A percentile compares a stretch with the other conserved stretches of the same genome.
Conservation (phyloP, 2,797 vertebrate species). For the Poeciliopsis infans region DNA sequence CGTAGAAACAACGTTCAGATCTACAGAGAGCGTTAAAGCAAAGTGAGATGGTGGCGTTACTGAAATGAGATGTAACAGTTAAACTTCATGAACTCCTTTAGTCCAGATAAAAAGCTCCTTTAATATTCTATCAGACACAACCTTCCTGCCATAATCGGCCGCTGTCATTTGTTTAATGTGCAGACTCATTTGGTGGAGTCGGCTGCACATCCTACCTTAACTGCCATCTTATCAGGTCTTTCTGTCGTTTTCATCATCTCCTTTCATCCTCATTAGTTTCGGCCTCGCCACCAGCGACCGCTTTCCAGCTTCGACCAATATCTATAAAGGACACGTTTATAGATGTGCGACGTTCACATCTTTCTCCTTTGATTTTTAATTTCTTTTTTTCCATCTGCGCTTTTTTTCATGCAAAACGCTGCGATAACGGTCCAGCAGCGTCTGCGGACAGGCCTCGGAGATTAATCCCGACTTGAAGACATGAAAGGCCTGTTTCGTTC, state of each 20-base stretch:
- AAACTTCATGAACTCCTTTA: slow-evolving; percentile 70
- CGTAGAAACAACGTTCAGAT: background rate
- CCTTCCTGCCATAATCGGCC: slow-evolving; percentile 53
- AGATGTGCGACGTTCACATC: slow-evolving; percentile 20
- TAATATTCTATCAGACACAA: slow-evolving; percentile 70
- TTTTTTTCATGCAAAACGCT: background rate
- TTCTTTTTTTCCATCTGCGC: slow-evolving; percentile 16
- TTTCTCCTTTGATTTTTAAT: slow-evolving; percentile 18
- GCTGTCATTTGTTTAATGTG: slow-evolving; percentile 57
- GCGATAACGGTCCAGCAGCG: slow-evolving; percentile 4
- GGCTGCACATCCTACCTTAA: slow-evolving; percentile 60
- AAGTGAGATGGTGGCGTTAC: slow-evolving; percentile 27
- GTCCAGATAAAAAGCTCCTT: slow-evolving; percentile 61
- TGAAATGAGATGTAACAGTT: slow-evolving; percentile 44
- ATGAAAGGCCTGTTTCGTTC: slow-evolving; percentile 25
- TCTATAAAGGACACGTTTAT: slow-evolving; percentile 8
- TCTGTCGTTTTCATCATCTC: slow-evolving; percentile 49
- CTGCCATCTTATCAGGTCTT: slow-evolving; percentile 45
- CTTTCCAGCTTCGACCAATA: background rate
- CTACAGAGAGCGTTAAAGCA: slow-evolving; percentile 43
- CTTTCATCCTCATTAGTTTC: slow-evolving; percentile 41
- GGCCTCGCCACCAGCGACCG: background rate
- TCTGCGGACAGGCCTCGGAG: slow-evolving; percentile 21
- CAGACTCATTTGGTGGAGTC: slow-evolving; percentile 62
- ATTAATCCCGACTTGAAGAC: slow-evolving; percentile 34